A percentile compares a stretch with the other conserved stretches of the same genome.
Evolutionary conservation across 2,797 vertebrate species (phyloP).

Genomic region (Erithacus rubecula): DNA sequence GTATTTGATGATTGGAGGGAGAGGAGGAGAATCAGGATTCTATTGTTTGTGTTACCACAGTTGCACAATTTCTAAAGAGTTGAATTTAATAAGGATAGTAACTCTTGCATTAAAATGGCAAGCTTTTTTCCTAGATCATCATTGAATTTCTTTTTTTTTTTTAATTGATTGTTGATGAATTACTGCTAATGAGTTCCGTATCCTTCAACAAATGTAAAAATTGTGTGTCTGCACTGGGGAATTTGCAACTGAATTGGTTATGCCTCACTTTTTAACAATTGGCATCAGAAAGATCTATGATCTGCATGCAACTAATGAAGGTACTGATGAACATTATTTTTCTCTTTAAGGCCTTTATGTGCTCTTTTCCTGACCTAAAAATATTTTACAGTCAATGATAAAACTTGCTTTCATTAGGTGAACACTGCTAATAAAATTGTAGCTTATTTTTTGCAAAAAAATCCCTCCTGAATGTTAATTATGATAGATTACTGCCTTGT

Average conservation of each 20-base stretch:
- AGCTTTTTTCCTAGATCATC: not conserved
- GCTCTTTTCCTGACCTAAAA: not conserved
- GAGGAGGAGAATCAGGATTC: not conserved
- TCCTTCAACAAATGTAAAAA: not conserved
- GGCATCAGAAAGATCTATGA: not conserved
- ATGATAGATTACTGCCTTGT: not conserved
- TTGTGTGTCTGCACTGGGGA: not conserved
- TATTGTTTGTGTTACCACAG: not conserved
- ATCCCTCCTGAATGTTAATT: not conserved
- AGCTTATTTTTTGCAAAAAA: not conserved
- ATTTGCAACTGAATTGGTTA: not conserved
- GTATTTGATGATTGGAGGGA: not conserved
- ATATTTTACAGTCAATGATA: not conserved
- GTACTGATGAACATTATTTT: not conserved
- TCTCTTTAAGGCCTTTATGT: not conserved
- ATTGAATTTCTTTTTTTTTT: not conserved
- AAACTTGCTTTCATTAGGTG: not conserved
- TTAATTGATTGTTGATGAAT: not conserved
- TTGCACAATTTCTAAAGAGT: not conserved
- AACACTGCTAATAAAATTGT: not conserved
- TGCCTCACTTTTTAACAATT: not conserved
- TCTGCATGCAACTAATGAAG: not conserved
- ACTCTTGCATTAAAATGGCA: not conserved
- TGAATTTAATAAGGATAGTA: not conserved
- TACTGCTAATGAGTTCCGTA: not conserved